Percentiles rank a stretch among this genome's conserved stretches.
phyloP scores from a whole-genome alignment of 2,888 invertebrate genomes.

The Conomelus anceps region DNA sequence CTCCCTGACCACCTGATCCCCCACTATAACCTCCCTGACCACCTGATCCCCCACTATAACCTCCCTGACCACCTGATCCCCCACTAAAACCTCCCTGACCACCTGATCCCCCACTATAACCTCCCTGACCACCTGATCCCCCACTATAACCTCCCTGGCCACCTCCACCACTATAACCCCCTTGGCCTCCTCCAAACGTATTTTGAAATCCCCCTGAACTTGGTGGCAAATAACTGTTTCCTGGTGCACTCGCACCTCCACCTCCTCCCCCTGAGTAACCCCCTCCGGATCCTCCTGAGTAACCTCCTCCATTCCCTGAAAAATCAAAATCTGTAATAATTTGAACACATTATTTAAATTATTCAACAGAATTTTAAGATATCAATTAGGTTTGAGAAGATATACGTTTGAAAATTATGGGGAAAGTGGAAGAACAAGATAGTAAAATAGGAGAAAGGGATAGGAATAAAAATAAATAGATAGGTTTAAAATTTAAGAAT shows the following conservation, averaged over 20 bases:
- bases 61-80: neutral
- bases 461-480: too few relatives aligned
- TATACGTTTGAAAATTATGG: too few relatives aligned
- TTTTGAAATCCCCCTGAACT: constrained; percentile 8
- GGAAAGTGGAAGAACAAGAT: too few relatives aligned
- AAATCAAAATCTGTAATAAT: too few relatives aligned
- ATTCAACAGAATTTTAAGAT: too few relatives aligned
- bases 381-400: too few relatives aligned
- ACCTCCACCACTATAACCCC: constrained; percentile 10
- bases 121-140: constrained; percentile 12
- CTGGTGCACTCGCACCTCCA: constrained; percentile 8
- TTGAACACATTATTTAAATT: too few relatives aligned
- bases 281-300: neutral
- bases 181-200: constrained; percentile 1
- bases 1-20: constrained; percentile 9
- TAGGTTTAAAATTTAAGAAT: too few relatives aligned
- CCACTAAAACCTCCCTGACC: neutral
- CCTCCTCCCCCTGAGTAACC: constrained; percentile 5
- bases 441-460: too few relatives aligned
- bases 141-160: constrained; percentile 19
- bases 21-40: neutral
- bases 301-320: neutral
- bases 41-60: neutral
- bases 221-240: constrained; percentile 12
- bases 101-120: constrained; percentile 14